Evolutionary conservation across 2,113 vertebrate genomes (phyloP).

Genomic region (Anarhynchus alexandrinus): DNA sequence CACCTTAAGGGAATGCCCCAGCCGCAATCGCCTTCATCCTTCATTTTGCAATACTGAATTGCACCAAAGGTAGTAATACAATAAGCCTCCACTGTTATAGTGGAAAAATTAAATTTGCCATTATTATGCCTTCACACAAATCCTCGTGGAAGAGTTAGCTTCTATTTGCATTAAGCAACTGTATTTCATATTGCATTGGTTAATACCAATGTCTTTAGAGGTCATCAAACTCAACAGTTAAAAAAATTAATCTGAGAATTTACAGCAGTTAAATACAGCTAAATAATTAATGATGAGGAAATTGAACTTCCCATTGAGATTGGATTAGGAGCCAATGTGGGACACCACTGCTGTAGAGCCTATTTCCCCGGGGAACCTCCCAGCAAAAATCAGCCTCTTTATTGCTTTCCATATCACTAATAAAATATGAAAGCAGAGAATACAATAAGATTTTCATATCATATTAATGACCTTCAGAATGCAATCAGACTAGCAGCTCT

Average conservation of each 20-base stretch:
- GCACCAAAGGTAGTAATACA: background rate
- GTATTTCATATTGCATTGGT: background rate
- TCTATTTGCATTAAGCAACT: background rate
- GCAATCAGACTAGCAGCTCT: slow-evolving; percentile 57
- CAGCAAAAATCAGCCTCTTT: slow-evolving; percentile 62
- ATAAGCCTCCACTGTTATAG: background rate
- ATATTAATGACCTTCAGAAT: slow-evolving; percentile 67
- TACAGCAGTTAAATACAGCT: slow-evolving; percentile 62
- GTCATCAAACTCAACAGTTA: slow-evolving; percentile 53
- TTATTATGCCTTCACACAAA: background rate
- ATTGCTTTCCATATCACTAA: slow-evolving; percentile 68
- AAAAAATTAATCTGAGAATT: slow-evolving; percentile 64
- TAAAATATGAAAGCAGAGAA: slow-evolving; percentile 68
- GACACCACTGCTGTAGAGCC: slow-evolving; percentile 50
- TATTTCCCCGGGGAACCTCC: slow-evolving; percentile 40
- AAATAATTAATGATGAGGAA: slow-evolving; percentile 69
- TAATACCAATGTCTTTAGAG: slow-evolving; percentile 50
- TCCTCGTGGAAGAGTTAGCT: background rate
- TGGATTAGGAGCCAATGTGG: slow-evolving; percentile 57
- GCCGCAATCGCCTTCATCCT: background rate
- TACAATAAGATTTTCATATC: slow-evolving; percentile 68
- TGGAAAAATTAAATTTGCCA: slow-evolving; percentile 18
- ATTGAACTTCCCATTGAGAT: slow-evolving; percentile 64
- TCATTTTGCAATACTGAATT: background rate
- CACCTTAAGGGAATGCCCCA: background rate